Conservation (phyloP, 2,888 invertebrate genomes). For the Drosophila buzzatii region DNA sequence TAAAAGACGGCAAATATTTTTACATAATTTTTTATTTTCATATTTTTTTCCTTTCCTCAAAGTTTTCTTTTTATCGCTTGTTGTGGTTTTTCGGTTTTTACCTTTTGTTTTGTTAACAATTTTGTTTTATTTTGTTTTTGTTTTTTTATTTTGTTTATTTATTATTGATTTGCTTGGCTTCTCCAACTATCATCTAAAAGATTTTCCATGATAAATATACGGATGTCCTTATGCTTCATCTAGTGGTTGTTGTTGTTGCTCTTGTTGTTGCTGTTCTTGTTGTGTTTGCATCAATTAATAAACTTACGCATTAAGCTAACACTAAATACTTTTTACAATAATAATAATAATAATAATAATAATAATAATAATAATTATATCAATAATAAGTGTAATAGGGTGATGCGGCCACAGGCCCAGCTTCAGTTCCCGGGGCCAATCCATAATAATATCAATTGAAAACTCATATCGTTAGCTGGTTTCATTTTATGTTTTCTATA, state of each 20-base stretch:
- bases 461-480: conserved; percentile 65
- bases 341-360: conserved; percentile 76
- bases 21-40: conserved; percentile 59
- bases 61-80: conserved; percentile 48
- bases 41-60: conserved; percentile 62
- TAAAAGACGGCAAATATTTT: conserved; percentile 44
- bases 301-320: conserved; percentile 83
- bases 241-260: conserved; percentile 43
- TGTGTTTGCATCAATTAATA: conserved; percentile 59
- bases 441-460: conserved; percentile 65
- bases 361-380: conserved; percentile 41
- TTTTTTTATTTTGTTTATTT: conserved; percentile 64
- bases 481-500: conserved; percentile 26
- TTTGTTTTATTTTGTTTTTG: conserved; percentile 56
- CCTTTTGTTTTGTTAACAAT: conserved; percentile 63
- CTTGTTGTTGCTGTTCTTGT: conserved; percentile 35
- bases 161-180: conserved; percentile 60
- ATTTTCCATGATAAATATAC: conserved; percentile 38
- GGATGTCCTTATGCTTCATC: conserved; percentile 31
- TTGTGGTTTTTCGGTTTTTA: conserved; percentile 36
- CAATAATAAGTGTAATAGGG: conserved; percentile 53
- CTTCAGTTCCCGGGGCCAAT: conserved; percentile 43
- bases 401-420: conserved; percentile 41
- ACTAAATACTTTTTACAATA: conserved; percentile 83
- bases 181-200: conserved; percentile 38